Evolutionary conservation across 1,140 invertebrate species (phyloP).

Genomic region (Heliconius congener): DNA sequence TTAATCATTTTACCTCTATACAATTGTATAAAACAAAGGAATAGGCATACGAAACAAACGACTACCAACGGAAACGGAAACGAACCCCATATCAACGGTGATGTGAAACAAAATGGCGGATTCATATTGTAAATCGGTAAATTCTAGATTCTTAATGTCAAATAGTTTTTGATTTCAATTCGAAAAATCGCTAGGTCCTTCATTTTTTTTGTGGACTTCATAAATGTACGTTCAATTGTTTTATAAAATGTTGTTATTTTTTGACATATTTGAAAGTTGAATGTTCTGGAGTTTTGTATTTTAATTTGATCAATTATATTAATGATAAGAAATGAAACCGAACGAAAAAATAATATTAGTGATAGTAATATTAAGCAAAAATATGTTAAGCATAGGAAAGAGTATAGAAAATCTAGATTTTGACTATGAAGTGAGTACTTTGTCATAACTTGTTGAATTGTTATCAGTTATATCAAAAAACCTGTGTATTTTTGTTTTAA

Average conservation of each 20-base stretch:
- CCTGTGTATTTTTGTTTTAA: too few species aligned
- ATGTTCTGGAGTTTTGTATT: not conserved
- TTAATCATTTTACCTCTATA: slow-evolving; percentile 85
- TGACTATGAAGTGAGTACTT: not conserved
- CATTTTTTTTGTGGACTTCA: not conserved
- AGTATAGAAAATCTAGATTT: not conserved
- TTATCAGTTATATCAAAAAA: not conserved
- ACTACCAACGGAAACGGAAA: slow-evolving; percentile 6
- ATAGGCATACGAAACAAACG: not conserved
- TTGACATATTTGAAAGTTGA: not conserved
- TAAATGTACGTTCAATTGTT: not conserved
- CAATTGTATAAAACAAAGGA: slow-evolving; percentile 66
- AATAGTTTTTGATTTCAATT: not conserved
- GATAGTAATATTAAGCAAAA: not conserved
- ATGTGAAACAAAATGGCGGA: slow-evolving; percentile 60
- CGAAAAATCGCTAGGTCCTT: not conserved
- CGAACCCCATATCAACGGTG: slow-evolving; percentile 43
- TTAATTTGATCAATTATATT: not conserved
- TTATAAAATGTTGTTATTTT: not conserved
- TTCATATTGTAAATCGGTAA: slow-evolving; percentile 15
- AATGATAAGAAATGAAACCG: not conserved
- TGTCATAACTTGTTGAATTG: not conserved
- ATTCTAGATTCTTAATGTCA: not conserved
- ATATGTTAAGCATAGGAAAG: not conserved
- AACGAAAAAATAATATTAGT: not conserved